Evolutionary conservation across 1,140 invertebrate genomes (phyloP).

Genomic region (Drosophila sucinea): DNA sequence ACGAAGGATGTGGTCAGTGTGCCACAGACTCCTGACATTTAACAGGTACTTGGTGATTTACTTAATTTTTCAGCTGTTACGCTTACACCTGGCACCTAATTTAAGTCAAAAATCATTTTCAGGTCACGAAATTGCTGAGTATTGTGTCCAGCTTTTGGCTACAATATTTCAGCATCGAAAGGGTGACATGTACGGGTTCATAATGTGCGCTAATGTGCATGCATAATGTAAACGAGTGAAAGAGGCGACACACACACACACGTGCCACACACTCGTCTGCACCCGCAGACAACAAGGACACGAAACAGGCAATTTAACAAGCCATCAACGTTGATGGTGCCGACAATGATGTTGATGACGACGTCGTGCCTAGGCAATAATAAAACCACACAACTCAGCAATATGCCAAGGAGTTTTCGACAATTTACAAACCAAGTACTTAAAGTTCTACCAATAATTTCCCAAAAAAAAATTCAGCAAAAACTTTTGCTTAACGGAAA

Average conservation of each 20-base stretch:
- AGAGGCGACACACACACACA: constrained; percentile 34
- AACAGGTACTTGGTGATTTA: constrained; percentile 39
- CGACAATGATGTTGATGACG: constrained; percentile 79
- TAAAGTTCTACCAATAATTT: constrained; percentile 24
- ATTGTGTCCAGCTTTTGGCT: constrained; percentile 46
- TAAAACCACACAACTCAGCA: constrained; percentile 55
- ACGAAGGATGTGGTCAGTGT: background rate
- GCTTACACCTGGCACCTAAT: constrained; percentile 42
- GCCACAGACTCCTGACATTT: background rate
- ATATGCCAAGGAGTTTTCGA: constrained; percentile 22
- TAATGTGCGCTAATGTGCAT: constrained; percentile 80
- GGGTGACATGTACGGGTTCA: constrained; percentile 68
- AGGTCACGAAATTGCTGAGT: constrained; percentile 60
- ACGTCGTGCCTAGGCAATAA: constrained; percentile 56
- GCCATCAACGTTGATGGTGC: constrained; percentile 77
- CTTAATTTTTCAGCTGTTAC: constrained; percentile 60
- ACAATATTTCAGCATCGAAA: constrained; percentile 36
- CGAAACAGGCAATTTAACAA: constrained; percentile 80
- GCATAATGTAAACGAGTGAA: constrained; percentile 71
- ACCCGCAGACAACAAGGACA: constrained; percentile 68
- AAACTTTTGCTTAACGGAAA: constrained; percentile 47
- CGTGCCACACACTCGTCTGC: constrained; percentile 25
- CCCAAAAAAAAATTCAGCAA: background rate
- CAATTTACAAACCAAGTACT: constrained; percentile 25
- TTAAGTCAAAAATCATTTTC: constrained; percentile 69